A percentile compares a stretch with the other conserved stretches of the same genome.
phyloP scores from a whole-genome alignment of 2,797 vertebrate species.

The Distichodus sexfasciatus region DNA sequence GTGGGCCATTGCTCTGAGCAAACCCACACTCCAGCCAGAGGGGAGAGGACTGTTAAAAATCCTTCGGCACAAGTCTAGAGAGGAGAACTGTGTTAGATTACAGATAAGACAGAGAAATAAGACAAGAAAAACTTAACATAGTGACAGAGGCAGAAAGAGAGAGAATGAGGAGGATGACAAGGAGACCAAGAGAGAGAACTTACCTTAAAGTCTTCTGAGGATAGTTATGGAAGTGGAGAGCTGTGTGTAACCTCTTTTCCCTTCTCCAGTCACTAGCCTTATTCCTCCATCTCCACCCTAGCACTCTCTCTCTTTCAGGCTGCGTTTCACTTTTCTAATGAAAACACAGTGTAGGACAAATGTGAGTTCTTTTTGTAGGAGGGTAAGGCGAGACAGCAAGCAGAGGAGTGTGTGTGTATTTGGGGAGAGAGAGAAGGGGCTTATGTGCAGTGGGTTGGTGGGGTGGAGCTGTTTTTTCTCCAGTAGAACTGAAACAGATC shows the following conservation, averaged over 20 bases:
- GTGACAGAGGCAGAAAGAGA: background rate
- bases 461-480: constrained; percentile 58
- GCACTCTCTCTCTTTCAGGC: constrained; percentile 25
- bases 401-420: constrained; percentile 22
- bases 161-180: background rate
- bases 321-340: constrained; percentile 63
- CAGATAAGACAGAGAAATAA: background rate
- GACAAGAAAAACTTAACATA: background rate
- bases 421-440: background rate
- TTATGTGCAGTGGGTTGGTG: constrained; percentile 27
- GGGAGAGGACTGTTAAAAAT: background rate
- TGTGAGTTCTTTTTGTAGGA: constrained; percentile 59
- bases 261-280: too few species aligned
- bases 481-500: constrained; percentile 42
- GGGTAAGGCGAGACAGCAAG: constrained; percentile 8
- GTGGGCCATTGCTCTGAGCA: constrained; percentile 55
- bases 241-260: constrained; percentile 1
- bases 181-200: background rate
- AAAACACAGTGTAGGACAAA: constrained; percentile 67
- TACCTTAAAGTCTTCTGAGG: constrained; percentile 22
- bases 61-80: background rate
- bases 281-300: constrained; percentile 14
- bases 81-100: background rate
- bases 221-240: background rate
- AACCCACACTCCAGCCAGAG: constrained; percentile 22